Conservation (phyloP, 2,113 vertebrate genomes). For the Thomomys bottae region DNA sequence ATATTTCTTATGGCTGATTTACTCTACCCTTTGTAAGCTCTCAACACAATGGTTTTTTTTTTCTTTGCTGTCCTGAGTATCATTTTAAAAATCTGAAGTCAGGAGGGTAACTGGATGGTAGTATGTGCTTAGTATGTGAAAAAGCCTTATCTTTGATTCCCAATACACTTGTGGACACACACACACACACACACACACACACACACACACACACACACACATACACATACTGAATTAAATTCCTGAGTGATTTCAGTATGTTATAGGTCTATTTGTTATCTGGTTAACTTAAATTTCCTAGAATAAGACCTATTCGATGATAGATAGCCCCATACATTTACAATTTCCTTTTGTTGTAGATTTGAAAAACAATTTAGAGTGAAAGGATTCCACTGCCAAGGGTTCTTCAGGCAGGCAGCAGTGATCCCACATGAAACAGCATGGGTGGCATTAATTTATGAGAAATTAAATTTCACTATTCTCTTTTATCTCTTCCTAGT, state of each 20-base stretch:
- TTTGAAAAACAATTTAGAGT: not conserved
- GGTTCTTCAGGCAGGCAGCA: not conserved
- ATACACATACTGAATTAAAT: not conserved
- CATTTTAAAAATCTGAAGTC: not conserved
- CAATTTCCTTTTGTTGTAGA: not conserved
- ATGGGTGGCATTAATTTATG: not conserved
- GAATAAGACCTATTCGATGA: not conserved
- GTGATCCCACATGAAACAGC: not conserved
- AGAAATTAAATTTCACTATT: not conserved
- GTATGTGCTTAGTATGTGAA: not conserved
- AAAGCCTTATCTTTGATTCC: not conserved
- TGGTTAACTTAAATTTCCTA: not conserved
- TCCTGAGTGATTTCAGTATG: not conserved
- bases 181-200: no score
- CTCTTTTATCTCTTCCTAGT: not conserved
- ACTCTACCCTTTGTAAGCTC: not conserved
- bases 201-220: no score
- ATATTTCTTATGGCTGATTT: constrained; percentile 19
- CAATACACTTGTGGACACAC: not conserved
- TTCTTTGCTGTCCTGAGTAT: not conserved
- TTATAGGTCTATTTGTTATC: not conserved
- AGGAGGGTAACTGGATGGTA: not conserved
- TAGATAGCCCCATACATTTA: not conserved
- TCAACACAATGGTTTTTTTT: not conserved
- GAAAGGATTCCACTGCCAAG: constrained; percentile 16